These are phyloP conservation scores for Diabrotica balteata DNA, from an alignment of 2,888 invertebrate species.

Conservation along the genomic window DNA sequence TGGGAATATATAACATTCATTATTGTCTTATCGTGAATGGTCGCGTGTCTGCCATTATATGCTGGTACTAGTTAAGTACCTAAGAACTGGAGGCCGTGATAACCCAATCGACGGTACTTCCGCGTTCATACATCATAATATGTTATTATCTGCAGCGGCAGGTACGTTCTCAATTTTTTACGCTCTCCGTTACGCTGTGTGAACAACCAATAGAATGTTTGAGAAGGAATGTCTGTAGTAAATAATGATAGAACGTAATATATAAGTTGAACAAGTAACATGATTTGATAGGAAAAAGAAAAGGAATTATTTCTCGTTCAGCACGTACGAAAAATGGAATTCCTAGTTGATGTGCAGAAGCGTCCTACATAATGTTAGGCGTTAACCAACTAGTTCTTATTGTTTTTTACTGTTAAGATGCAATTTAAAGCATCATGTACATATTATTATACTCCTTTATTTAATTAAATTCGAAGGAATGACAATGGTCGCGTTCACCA, in stretches of 20 bases:
- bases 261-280: slow-evolving; percentile 18
- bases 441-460: too few species aligned
- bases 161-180: slow-evolving; percentile 30
- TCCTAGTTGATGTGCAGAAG: too few species aligned
- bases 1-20: slow-evolving; percentile 27
- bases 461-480: too few species aligned
- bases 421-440: too few species aligned
- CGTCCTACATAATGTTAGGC: too few species aligned
- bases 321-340: neutral
- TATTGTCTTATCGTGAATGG: slow-evolving; percentile 36
- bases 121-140: slow-evolving; percentile 36
- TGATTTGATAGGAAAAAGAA: neutral
- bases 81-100: slow-evolving; percentile 33
- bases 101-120: slow-evolving; percentile 37
- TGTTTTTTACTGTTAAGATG: too few species aligned
- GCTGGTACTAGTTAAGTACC: slow-evolving; percentile 29
- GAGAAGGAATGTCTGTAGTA: slow-evolving; percentile 23
- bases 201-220: slow-evolving; percentile 30
- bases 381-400: too few species aligned
- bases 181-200: slow-evolving; percentile 30
- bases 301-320: neutral
- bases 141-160: slow-evolving; percentile 32
- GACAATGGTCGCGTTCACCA: too few species aligned
- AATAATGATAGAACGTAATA: slow-evolving; percentile 23
- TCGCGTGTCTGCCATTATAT: slow-evolving; percentile 41